These are phyloP conservation scores for Pimephales promelas DNA, from an alignment of 2,113 vertebrate genomes.

Conservation along the genomic window DNA sequence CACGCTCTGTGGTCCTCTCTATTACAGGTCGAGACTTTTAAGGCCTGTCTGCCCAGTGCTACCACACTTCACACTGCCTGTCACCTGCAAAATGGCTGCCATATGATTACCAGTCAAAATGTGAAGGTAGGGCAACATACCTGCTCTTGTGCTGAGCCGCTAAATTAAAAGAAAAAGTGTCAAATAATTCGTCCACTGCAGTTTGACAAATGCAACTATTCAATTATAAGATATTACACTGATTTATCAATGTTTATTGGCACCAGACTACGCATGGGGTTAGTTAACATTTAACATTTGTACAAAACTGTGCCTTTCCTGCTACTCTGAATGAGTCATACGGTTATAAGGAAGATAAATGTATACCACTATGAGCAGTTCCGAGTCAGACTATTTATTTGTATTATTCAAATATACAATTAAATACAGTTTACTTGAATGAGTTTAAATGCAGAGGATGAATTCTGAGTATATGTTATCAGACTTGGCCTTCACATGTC, in stretches of 20 bases:
- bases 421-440: no score
- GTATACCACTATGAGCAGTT: background rate
- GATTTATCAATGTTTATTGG: background rate
- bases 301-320: background rate
- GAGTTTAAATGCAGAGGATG: no score
- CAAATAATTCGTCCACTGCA: background rate
- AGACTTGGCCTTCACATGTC: no score
- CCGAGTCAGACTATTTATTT: background rate
- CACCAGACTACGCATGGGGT: background rate
- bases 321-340: background rate
- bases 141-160: background rate
- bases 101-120: background rate
- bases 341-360: background rate
- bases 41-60: slow-evolving; percentile 21
- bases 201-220: background rate
- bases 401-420: background rate
- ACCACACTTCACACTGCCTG: slow-evolving; percentile 11
- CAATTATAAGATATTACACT: background rate
- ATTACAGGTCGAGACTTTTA: slow-evolving; percentile 49
- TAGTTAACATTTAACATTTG: background rate
- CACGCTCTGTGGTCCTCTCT: slow-evolving; percentile 31
- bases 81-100: background rate
- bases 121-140: background rate
- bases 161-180: background rate
- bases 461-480: no score